Base-by-base conservation (phyloP, 2,797 vertebrate species). In the Parauchenoglanis punctatus region DNA sequence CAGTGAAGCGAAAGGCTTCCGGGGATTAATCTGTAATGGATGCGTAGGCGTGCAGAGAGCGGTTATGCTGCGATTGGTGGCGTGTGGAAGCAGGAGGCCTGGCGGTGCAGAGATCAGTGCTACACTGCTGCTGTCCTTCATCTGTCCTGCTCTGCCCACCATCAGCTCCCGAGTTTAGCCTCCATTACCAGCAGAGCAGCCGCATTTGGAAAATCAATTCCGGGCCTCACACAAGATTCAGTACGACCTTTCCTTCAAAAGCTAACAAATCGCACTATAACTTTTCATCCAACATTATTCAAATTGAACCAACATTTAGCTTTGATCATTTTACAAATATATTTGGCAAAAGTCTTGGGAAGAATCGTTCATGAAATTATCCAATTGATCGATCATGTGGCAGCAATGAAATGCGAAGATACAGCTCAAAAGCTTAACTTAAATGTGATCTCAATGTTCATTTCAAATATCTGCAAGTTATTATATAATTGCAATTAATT, bases 1-100 rank as follows among this genome's bases (percentile, higher is more conserved):
- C 17, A 76, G 84, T 65, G 83, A 77, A 58, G 85, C 78, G 89
- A 85, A 87, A 86, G 81, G 82, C 81, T 88, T 87, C 83, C 70
- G n/a, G 84, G 80, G 77, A 84, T 86, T 67, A 44, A 85, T 86
- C 18, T 80, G 73, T 65, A 88, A 86, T 68, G 67, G 44, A 82
- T 67, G 81, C 61, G 61, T 65, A 82, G 72, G 58, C 70, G 23
- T 85, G 80, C 52, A 81, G 31, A 18, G 72, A 40, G 63, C 86
- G 7, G 6, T 85, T 54, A 46, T 85, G 89, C 73, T 13, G 44
- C 31, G 81, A 65, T 81, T 61, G 80, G 81, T 76, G 67, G 65
- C 12, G 20, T 82, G 68, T 49, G 25, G 67, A 87, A 75, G 86
- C 88, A 70, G 82, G 80, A 52, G 80, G 85, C 83, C 86, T 80